Conservation (phyloP, 53 echinoderm and acorn worm genomes). For the Holothuria leucospilota region DNA sequence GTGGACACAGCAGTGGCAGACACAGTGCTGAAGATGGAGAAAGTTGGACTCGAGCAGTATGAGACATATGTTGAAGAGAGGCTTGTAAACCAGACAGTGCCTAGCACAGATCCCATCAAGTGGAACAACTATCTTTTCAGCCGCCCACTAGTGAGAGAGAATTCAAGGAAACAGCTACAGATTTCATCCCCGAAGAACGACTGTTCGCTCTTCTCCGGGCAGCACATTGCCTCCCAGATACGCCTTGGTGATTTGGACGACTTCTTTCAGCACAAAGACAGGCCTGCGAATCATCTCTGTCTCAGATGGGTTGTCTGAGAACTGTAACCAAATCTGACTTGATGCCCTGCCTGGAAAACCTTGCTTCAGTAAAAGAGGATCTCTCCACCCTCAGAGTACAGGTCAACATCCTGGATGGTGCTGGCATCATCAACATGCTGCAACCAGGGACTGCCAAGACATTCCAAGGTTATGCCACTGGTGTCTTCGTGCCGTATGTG, state of each 20-base stretch:
- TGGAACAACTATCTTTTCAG: conserved; percentile 56
- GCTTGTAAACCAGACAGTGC: too few species aligned
- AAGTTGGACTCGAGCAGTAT: too few species aligned
- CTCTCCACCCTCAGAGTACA: too few species aligned
- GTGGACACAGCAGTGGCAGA: too few species aligned
- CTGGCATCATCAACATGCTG: too few species aligned
- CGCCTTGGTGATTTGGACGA: conserved; percentile 28
- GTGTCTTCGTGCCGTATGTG: conserved; percentile 22
- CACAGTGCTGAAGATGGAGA: too few species aligned
- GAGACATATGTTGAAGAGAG: too few species aligned
- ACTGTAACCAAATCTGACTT: too few species aligned
- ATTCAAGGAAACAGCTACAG: conserved; percentile 10
- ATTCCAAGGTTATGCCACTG: conserved; percentile 46
- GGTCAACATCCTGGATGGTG: too few species aligned
- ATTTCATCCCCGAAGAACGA: conserved; percentile 38
- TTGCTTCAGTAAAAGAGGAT: conserved; percentile 12
- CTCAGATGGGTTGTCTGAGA: conserved; percentile 18
- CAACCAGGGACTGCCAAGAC: conserved; percentile 31
- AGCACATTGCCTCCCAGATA: conserved; percentile 44
- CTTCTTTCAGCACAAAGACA: conserved; percentile 21
- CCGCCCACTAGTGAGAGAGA: too few species aligned
- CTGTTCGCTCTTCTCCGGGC: conserved; percentile 14
- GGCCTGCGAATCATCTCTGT: conserved; percentile 15
- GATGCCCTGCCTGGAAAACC: too few species aligned
- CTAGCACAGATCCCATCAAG: conserved; percentile 8